Evolutionary conservation across 2,888 invertebrate species (phyloP).

Genomic region (Seladonia tumulorum): DNA sequence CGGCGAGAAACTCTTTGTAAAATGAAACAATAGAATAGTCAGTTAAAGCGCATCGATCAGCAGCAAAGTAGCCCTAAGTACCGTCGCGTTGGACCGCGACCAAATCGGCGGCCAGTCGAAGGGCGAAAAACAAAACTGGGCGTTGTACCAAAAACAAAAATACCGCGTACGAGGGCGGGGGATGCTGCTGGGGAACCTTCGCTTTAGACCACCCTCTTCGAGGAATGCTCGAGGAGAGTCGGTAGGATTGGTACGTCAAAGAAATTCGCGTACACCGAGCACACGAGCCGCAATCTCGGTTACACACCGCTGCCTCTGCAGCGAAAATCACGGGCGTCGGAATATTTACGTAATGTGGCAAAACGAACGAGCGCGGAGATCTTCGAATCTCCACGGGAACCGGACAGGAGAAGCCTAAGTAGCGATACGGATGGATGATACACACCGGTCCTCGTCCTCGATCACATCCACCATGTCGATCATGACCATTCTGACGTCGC

Average conservation of each 20-base stretch:
- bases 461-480: constrained; percentile 82
- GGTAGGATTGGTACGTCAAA: not conserved
- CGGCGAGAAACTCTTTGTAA: not conserved
- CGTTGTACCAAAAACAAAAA: constrained; percentile 49
- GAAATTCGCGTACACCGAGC: not conserved
- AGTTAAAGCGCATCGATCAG: constrained; percentile 17
- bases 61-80: not conserved
- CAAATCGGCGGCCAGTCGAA: constrained; percentile 8
- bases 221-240: not conserved
- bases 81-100: constrained; percentile 27
- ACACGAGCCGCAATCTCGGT: not conserved
- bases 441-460: constrained; percentile 82
- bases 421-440: constrained; percentile 33
- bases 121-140: constrained; percentile 49
- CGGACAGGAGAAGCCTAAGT: not conserved
- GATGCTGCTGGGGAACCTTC: not conserved
- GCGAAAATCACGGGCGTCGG: constrained; percentile 18
- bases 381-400: not conserved
- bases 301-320: not conserved
- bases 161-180: constrained; percentile 1
- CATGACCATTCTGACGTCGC: constrained; percentile 80
- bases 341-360: constrained; percentile 50
- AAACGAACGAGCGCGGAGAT: not conserved
- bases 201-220: not conserved
- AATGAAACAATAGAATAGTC: not conserved